phyloP scores from a whole-genome alignment of 2,888 invertebrate species.

The Aplocera efformata region DNA sequence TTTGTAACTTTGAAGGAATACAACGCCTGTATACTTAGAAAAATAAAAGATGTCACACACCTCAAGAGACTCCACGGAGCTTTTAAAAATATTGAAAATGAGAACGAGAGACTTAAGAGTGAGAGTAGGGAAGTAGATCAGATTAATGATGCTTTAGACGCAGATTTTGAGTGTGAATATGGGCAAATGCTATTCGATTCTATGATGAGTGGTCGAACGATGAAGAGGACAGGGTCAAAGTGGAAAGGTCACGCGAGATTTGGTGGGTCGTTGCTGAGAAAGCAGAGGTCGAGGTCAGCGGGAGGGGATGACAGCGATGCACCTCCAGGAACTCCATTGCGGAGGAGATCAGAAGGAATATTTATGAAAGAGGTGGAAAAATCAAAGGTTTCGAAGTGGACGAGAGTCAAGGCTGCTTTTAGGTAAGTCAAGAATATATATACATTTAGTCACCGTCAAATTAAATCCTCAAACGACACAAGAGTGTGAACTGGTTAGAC shows the following conservation, averaged over 20 bases:
- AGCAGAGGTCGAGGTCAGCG: slow-evolving; percentile 85
- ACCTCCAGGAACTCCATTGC: slow-evolving; percentile 56
- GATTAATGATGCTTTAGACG: slow-evolving; percentile 73
- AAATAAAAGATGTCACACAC: slow-evolving; percentile 86
- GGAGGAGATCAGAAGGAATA: slow-evolving; percentile 64
- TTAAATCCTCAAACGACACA: no score
- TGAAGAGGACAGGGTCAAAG: slow-evolving; percentile 74
- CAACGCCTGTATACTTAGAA: slow-evolving; percentile 83
- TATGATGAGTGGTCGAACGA: slow-evolving; percentile 78
- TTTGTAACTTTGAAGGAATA: slow-evolving; percentile 86
- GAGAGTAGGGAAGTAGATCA: slow-evolving; percentile 61
- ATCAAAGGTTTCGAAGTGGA: slow-evolving; percentile 91
- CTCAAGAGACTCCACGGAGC: slow-evolving; percentile 83
- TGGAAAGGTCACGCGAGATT: slow-evolving; percentile 70
- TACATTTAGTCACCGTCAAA: no score
- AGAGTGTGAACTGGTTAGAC: no score
- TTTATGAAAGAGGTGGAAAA: slow-evolving; percentile 70
- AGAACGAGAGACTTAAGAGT: slow-evolving; percentile 58
- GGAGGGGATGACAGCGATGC: slow-evolving; percentile 82
- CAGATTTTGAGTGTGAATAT: slow-evolving; percentile 82
- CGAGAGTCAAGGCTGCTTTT: slow-evolving; percentile 92
- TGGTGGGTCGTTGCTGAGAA: slow-evolving; percentile 74
- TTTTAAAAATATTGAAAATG: slow-evolving; percentile 72
- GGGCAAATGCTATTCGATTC: slow-evolving; percentile 83
- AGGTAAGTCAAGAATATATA: slow-evolving; percentile 83